phyloP scores from a whole-genome alignment of 2,113 vertebrate genomes.

The Rhinolophus ferrumequinum region DNA sequence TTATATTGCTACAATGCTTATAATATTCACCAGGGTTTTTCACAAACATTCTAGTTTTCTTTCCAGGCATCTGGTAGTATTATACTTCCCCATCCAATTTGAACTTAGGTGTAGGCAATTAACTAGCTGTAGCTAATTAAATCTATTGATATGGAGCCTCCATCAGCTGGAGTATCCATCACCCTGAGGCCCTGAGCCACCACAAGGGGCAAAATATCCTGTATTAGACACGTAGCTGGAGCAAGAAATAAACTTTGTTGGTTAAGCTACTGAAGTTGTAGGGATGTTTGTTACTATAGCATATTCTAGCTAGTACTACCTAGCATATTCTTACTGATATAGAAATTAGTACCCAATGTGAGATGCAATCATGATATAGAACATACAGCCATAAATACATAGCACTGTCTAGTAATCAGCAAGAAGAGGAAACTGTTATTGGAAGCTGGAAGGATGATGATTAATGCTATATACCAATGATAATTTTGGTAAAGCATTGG shows the following conservation, averaged over 20 bases:
- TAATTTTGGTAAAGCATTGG: neutral
- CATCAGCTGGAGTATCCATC: neutral
- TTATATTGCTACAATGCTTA: conserved; percentile 26
- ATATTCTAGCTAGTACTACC: neutral
- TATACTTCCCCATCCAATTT: neutral
- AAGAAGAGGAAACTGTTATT: neutral
- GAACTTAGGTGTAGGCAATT: neutral
- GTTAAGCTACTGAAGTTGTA: neutral
- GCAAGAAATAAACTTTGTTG: neutral
- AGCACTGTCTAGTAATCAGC: neutral
- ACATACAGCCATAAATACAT: neutral
- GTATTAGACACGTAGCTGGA: neutral
- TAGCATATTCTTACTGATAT: neutral
- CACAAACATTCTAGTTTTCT: conserved; percentile 19
- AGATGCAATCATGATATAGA: neutral
- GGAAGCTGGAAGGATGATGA: neutral
- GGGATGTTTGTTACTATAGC: neutral
- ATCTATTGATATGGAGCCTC: neutral
- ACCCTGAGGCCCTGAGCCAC: neutral
- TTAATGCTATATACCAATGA: neutral
- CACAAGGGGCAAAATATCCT: neutral
- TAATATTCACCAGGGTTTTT: conserved; percentile 22
- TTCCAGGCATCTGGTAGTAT: conserved; percentile 13
- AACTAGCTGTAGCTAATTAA: neutral
- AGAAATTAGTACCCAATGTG: neutral